Conservation (phyloP, 2,797 vertebrate genomes). For the Dipus sagitta region DNA sequence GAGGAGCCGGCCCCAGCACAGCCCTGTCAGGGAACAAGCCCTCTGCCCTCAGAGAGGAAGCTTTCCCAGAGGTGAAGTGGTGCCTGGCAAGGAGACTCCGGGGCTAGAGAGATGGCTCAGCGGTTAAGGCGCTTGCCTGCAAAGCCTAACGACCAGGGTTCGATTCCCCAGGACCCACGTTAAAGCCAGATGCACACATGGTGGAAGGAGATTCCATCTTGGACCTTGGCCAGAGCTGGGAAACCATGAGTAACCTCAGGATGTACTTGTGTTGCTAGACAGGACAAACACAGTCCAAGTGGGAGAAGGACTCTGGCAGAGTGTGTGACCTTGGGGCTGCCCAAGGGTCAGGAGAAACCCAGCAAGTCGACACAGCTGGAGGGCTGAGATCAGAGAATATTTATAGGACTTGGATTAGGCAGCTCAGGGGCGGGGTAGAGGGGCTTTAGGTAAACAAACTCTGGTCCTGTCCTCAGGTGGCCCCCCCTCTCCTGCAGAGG, state of each 20-base stretch:
- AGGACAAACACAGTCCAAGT: not conserved
- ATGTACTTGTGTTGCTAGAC: not conserved
- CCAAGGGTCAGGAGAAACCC: slow-evolving; percentile 57
- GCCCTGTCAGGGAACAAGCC: not conserved
- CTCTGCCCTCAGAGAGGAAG: not conserved
- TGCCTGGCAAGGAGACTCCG: not conserved
- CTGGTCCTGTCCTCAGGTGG: slow-evolving; percentile 61
- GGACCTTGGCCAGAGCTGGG: not conserved
- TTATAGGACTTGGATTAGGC: slow-evolving; percentile 73
- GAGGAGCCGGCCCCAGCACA: not conserved
- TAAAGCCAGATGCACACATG: no score
- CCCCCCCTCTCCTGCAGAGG: not conserved
- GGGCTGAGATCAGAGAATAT: slow-evolving; percentile 78
- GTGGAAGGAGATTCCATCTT: no score
- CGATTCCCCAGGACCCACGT: no score
- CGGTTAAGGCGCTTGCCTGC: no score
- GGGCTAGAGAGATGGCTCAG: no score
- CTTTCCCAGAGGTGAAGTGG: slow-evolving; percentile 29
- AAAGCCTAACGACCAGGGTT: no score
- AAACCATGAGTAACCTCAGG: not conserved
- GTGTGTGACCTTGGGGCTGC: slow-evolving; percentile 71
- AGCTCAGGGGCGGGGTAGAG: slow-evolving; percentile 13
- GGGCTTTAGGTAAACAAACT: slow-evolving; percentile 66
- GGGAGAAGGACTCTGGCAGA: not conserved
- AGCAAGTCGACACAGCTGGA: slow-evolving; percentile 45